Evolutionary conservation across 2,113 vertebrate genomes (phyloP), one percentile per base, ranked within the genome.

Genomic region (Tursiops truncatus): DNA sequence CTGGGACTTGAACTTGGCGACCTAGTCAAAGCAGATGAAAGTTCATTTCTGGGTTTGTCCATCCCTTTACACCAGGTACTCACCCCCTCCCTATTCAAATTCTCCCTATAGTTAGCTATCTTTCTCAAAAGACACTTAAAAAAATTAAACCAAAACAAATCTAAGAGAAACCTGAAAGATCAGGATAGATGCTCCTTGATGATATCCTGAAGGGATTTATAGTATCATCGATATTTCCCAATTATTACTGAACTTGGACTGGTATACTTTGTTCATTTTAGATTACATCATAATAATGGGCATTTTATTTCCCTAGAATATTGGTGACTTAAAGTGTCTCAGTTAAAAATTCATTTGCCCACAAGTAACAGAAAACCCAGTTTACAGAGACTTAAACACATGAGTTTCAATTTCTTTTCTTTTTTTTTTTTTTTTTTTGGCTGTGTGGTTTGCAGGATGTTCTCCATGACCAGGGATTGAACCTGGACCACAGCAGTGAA

Each of bases 341-440:
- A 13, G 25, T 89, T 92, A 92, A 93, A 92, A 91, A 73, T 91
- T 21, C 68, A 9, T 47, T 95, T 95, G 38, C 23, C 9, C 41
- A 33, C n/a, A 81, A 47, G 26, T 50, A 80, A 70, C 36, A 88
- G 76, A 95, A 93, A 91, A 70, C 11, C 6, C n/a, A 63, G 33
- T 83, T 67, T 77, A 26, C 25, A 76, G 23, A 89, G 25, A 9
- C 17, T 81, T 91, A 84, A 87, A 82, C 36, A 56, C n/a, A 25
- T 13, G 62, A 28, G 12, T 80, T 86, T 90, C 56, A 58, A 33
- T 33, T 77, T 77, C 9, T 33, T 53, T 60, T 4, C 38, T 38
- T 38, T 73, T 44, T 44, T 15, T 44, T 50, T 20, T 36, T 36
- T 71, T 31, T 31, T 31, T 9, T 17, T 53, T 56, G 56, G 5